Evolutionary conservation across 2,888 invertebrate species (phyloP), one percentile per base, ranked within the genome.

Genomic region (Lucinisca nassula): DNA sequence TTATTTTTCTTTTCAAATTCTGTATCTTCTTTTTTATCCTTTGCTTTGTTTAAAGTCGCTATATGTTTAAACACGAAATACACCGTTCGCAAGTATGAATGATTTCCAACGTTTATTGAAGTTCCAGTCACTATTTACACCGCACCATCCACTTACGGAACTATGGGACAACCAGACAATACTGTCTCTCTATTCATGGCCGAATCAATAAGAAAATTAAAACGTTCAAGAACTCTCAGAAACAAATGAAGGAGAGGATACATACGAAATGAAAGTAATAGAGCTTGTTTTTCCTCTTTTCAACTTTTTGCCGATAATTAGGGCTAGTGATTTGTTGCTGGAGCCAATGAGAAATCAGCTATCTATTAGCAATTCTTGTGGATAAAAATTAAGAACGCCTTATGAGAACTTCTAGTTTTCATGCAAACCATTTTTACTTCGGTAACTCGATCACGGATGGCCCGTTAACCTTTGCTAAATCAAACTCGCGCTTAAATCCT

Each of bases 151-250:
- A 17, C 12, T n/a, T 67, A 35, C 17, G 35, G 67, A 67, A 67
- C 21, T 67, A 32, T 67, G 67, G 67, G 67, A 67, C 67, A 32
- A 32, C 35, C 3, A 67, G 32, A 67, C 67, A 67, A 67, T n/a
- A 67, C 4, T 35, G 6, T 21, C 35, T 35, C 35, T 67, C 67
- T 30, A 17, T 21, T 32, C 67, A 67, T 67, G 27, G 32, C 4
- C 67, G 67, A 67, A 67, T 67, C 67, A 67, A 67, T 67, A 67
- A 67, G 67, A 67, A 67, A 67, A 67, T 67, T 67, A 67, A 61
- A 67, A 67, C 67, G 35, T 35, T 67, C 35, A 67, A 67, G 67
- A 21, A 67, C 67, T 35, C 67, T 67, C 21, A 35, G 67, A 35
- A 67, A 27, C 67, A 30, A 67, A 3, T 67, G 30, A 67, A 67